phyloP scores from a whole-genome alignment of 2,797 vertebrate genomes.

The Novumbra hubbsi region DNA sequence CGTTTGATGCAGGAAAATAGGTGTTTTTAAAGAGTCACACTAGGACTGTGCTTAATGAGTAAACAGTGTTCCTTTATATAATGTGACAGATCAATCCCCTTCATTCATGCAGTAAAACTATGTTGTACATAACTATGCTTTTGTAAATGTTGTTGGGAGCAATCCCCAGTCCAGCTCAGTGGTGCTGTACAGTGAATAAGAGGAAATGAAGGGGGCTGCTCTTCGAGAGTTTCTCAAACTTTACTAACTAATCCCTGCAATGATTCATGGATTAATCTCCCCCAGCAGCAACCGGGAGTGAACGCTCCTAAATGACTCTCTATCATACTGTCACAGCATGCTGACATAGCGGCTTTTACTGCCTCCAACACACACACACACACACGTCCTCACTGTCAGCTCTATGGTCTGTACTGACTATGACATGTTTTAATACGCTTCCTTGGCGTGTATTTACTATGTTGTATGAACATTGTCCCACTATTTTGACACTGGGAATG shows the following conservation, averaged over 20 bases:
- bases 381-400: conserved; percentile 14
- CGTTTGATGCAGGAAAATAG: neutral
- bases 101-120: too few species aligned
- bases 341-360: conserved; percentile 15
- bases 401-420: conserved; percentile 12
- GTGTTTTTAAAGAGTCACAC: neutral
- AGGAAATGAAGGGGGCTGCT: neutral
- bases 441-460: too few species aligned
- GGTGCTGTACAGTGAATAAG: neutral
- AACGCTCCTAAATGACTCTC: conserved; percentile 5
- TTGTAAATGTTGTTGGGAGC: neutral
- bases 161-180: neutral
- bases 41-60: neutral
- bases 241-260: neutral
- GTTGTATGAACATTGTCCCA: too few species aligned
- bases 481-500: too few species aligned
- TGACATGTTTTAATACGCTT: too few species aligned
- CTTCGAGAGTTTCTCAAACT: conserved; percentile 1
- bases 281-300: neutral
- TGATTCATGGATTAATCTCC: neutral
- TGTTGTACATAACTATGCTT: neutral
- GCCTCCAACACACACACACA: conserved; percentile 7
- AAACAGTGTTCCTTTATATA: neutral
- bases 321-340: conserved; percentile 7
- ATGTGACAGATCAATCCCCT: neutral